Base-by-base conservation (phyloP, 2,113 vertebrate species). In the Elgaria multicarinata region DNA sequence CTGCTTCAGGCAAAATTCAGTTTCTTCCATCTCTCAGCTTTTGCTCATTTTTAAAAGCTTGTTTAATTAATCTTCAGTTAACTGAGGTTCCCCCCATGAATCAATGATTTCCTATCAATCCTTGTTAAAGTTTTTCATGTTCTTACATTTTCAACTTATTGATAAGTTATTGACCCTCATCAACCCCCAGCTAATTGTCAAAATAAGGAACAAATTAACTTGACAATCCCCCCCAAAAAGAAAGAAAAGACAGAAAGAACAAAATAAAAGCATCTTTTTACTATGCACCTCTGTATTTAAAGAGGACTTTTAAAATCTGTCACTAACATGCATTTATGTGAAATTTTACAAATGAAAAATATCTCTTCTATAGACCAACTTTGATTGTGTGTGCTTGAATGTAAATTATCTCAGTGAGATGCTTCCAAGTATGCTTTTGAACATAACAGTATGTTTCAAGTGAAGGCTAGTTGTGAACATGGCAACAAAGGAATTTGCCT, bases 21-120 rank as follows among this genome's bases (percentile, higher is more conserved):
- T 95, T 88, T 90, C 87, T 87, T 88, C 92, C 88, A 71, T 92
- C 91, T 93, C 85, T 93, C n/a, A 1, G 85, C 85, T 92, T 93
- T 3, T 77, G 89, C 13, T 92, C 87, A 58, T 94, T 86, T 80
- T 90, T 1, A 46, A 67, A 92, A 94, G 75, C 93, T 46, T 92
- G 94, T 95, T 95, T 93, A 93, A 95, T 96, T 94, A 95, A 92
- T 77, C 83, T 66, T 94, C 0, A 92, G 55, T 92, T 91, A 94
- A 86, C 91, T 95, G 94, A 94, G 93, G 88, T 89, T 87, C 90
- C 72, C 55, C 94, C 85, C 18, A 1, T 18, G 53, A 79, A 93
- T 93, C 93, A 96, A 95, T 96, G 81, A 92, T 94, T 94, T 87
- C 85, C 96, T 96, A 96, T 96, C 96, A 94, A 55, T 91, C 62